Evolutionary conservation across 2,797 vertebrate genomes (phyloP), one percentile per base, ranked within the genome.

Genomic region (Cuniculus paca): DNA sequence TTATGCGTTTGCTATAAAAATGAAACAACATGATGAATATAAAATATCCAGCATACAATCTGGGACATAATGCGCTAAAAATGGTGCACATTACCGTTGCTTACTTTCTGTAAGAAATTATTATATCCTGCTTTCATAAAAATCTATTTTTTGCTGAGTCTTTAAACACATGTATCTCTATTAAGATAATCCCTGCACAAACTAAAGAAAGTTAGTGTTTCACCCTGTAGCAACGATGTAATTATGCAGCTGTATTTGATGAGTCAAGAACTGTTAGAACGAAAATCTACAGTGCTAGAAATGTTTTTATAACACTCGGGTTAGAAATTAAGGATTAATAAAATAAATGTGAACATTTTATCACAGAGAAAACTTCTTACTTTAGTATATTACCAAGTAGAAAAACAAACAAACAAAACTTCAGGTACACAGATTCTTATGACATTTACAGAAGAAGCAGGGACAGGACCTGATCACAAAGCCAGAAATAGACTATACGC

Each of bases 371-470:
- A 60, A 83, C 63, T 48, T 79, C 58, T 89, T 83, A 52, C 13
- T 84, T 87, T 77, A 61, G n/a, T 85, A 52, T 88, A 70, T 70
- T 75, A 36, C 65, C 93, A 92, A 92, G 24, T 45, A 10, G 31
- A 70, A 85, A 34, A 6, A 79, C 17, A 50, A 93, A 84, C 28
- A 86, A 93, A 84, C 31, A 95, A 75, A 93, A 91, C 26, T 91
- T 77, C 36, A 90, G 36, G 82, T 63, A 85, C 39, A 65, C 68
- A 60, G 17, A 86, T 91, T 94, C 75, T 11, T 96, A 58, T 96
- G 88, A 95, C 75, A 97, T 96, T 97, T 97, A 92, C 90, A 87
- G 82, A 97, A 97, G 93, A 95, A 95, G 68, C 31, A n/a, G 70
- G 79, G 54, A 89, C 54, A 96, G 54, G 48, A 58, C 81, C 80